phyloP scores from a whole-genome alignment of 53 echinoderm and acorn worm genomes.

The Pentamera pediparva region DNA sequence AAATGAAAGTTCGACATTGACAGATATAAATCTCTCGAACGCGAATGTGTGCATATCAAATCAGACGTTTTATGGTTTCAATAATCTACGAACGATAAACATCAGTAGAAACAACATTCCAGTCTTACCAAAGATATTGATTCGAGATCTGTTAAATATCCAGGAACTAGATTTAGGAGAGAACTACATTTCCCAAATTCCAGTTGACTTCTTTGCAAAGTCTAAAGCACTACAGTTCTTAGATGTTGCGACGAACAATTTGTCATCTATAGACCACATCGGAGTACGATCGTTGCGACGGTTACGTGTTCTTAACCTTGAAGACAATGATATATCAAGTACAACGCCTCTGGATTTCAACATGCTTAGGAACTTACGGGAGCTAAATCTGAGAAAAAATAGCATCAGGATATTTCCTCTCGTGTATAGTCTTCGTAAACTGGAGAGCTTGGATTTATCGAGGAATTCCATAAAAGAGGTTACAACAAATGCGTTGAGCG shows the following conservation, averaged over 20 bases:
- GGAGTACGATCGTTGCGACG: background rate
- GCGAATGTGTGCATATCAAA: background rate
- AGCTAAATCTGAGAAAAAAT: conserved; percentile 2
- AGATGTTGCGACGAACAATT: background rate
- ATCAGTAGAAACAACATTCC: background rate
- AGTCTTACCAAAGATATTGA: background rate
- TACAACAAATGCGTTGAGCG: background rate
- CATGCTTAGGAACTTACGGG: background rate
- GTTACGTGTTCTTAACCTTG: background rate
- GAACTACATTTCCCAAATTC: background rate
- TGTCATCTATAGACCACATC: background rate
- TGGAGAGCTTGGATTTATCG: background rate
- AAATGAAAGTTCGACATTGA: background rate
- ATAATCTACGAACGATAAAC: background rate
- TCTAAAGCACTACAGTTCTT: background rate
- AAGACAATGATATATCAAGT: background rate
- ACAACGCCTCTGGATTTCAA: conserved; percentile 13
- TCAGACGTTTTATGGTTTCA: background rate
- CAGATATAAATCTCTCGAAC: background rate
- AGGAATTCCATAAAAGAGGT: background rate
- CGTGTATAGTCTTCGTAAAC: background rate
- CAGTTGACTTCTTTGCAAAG: background rate
- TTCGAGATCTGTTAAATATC: background rate
- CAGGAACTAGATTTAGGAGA: background rate
- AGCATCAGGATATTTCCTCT: conserved; percentile 1